These are phyloP conservation scores for Cyrtonyx montezumae DNA, from an alignment of 2,113 vertebrate genomes.

Conservation along the genomic window DNA sequence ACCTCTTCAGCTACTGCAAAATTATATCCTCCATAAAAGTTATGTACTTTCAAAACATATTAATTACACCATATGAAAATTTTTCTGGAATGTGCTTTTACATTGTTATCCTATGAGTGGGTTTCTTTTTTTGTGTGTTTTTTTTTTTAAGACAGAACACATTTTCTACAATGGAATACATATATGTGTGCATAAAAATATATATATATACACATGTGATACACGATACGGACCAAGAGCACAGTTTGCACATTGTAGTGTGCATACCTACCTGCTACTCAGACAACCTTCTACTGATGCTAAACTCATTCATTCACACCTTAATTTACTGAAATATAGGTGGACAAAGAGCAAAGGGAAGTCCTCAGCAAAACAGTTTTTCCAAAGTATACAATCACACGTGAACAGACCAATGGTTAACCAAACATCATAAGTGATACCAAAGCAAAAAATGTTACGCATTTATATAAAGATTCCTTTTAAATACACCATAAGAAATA, in stretches of 20 bases:
- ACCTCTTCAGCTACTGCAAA: not conserved
- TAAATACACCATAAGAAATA: not conserved
- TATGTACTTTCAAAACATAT: not conserved
- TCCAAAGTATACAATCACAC: not conserved
- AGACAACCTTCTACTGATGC: not conserved
- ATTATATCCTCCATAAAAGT: not conserved
- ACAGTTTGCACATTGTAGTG: not conserved
- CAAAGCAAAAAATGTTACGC: not conserved
- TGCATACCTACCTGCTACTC: not conserved
- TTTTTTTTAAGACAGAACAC: not conserved
- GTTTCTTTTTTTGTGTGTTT: too few relatives aligned
- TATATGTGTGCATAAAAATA: not conserved
- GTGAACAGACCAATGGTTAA: not conserved
- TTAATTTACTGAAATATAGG: not conserved
- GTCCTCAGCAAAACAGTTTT: not conserved
- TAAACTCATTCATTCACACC: not conserved
- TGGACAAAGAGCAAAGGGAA: not conserved
- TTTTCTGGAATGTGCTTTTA: not conserved
- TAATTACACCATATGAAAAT: not conserved
- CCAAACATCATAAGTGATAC: not conserved
- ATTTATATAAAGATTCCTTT: not conserved
- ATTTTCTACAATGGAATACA: not conserved
- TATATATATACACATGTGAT: not conserved
- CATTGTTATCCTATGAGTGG: not conserved
- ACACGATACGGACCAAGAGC: not conserved